Base-by-base conservation (phyloP, 1,140 invertebrate genomes). In the Condylostylus longicornis region DNA sequence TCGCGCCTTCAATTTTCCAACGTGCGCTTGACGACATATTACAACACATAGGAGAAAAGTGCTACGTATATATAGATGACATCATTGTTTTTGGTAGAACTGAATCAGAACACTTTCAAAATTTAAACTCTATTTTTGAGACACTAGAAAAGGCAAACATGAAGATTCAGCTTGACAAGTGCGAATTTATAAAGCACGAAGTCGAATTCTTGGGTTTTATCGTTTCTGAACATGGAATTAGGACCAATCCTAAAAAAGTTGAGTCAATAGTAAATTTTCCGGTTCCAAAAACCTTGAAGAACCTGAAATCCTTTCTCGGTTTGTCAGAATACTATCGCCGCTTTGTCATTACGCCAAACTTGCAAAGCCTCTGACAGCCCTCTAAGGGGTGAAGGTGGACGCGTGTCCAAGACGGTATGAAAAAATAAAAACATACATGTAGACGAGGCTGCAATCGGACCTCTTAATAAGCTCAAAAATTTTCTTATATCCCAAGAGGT, bases 401-500 rank as follows among this genome's bases (percentile, higher is more conserved):
- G 33, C 1, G 18, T 40, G 5, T 35, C 31, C 13, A 38, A 39
- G 33, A 47, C 43, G 29, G 30, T 38, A 9, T 46, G 47, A 18
- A 37, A 42, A 17, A 41, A 47, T 23, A 49, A 47, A 30, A 37
- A 38, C 41, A 36, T 58, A 40, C 22, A 12, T 40, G 21, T 63
- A 44, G 37, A 46, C 8, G 18, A 42, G 21, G 31, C 42, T 13
- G 47, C 47, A 27, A 30, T 44, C 29, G n/a, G 40, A 8, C 48
- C 49, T 10, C 50, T 60, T 36, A 30, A 41, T 7, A 43, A 48
- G n/a, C 13, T 53, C 13, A 57, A 54, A 41, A 41, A 37, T 4
- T 34, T 33, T 14, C 19, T 13, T n/a, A n/a, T n/a, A n/a, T 41
- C 20, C 35, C 45, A 58, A 20, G 56, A 54, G 5, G 41, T 67